Conservation (phyloP, 2,797 vertebrate species). For the Clamator glandarius region DNA sequence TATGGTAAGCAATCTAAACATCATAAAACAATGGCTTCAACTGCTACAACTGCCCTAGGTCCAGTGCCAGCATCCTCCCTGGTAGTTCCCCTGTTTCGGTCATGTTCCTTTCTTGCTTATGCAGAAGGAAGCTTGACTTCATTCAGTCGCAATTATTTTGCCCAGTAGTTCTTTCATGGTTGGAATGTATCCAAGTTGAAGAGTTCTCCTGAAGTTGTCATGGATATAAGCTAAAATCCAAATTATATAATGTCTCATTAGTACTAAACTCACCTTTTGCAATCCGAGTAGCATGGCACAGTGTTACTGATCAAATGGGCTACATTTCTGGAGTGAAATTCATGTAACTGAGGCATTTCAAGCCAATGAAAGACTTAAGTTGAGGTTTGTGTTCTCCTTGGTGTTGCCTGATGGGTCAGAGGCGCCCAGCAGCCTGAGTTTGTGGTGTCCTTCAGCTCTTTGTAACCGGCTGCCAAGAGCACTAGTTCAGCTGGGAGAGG, state of each 20-base stretch:
- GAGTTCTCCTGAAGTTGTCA: rapidly evolving
- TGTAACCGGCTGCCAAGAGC: too few relatives aligned
- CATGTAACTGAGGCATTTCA: not conserved
- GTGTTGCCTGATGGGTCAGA: too few relatives aligned
- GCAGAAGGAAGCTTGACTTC: not conserved
- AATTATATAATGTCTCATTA: not conserved
- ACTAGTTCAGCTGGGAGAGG: rapidly evolving
- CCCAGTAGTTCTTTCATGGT: not conserved
- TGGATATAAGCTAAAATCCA: not conserved
- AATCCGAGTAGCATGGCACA: not conserved
- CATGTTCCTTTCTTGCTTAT: not conserved
- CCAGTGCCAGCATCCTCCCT: not conserved
- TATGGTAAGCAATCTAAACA: not conserved
- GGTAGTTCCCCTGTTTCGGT: not conserved
- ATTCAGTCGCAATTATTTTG: not conserved
- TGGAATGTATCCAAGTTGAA: not conserved
- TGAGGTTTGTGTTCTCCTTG: not conserved
- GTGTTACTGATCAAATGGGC: not conserved
- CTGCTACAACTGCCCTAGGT: not conserved
- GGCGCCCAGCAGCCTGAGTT: too few relatives aligned
- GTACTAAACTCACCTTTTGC: not conserved
- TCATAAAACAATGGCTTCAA: not conserved
- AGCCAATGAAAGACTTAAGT: too few relatives aligned
- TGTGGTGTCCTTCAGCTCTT: not conserved
- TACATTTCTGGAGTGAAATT: rapidly evolving